phyloP scores from a whole-genome alignment of 1,140 invertebrate genomes.

The Adoxophyes honmai region DNA sequence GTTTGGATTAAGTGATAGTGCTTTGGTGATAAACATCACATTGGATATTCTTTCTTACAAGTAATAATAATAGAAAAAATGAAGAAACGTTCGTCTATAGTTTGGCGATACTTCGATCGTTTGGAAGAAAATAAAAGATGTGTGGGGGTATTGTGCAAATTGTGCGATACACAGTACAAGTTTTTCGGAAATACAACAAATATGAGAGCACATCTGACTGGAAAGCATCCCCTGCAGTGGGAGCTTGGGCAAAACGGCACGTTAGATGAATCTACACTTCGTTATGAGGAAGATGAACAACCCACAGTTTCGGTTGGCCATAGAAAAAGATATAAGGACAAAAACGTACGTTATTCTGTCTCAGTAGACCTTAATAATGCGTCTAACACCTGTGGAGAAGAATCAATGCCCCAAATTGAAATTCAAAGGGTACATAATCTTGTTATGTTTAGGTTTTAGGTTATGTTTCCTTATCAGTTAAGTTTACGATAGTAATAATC shows the following conservation, averaged over 20 bases:
- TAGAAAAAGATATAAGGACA: constrained; percentile 48
- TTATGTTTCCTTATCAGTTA: constrained; percentile 27
- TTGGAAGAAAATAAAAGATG: constrained; percentile 59
- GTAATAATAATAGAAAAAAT: constrained; percentile 38
- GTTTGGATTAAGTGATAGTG: constrained; percentile 45
- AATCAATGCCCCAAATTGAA: constrained; percentile 55
- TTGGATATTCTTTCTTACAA: too few relatives aligned
- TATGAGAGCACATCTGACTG: constrained; percentile 56
- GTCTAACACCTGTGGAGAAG: constrained; percentile 21
- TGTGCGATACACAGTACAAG: constrained; percentile 66
- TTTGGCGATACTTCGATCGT: constrained; percentile 69
- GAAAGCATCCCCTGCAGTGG: constrained; percentile 69
- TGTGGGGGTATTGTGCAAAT: constrained; percentile 64
- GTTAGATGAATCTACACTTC: constrained; percentile 45
- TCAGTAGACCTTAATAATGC: constrained; percentile 57
- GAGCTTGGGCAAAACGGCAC: constrained; percentile 57
- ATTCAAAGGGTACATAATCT: constrained; percentile 61
- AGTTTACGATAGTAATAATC: constrained; percentile 12
- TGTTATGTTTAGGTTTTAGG: constrained; percentile 34
- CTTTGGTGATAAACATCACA: too few relatives aligned
- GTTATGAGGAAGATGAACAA: constrained; percentile 44
- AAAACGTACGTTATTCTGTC: constrained; percentile 67
- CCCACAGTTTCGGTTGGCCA: constrained; percentile 33
- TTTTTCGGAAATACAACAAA: constrained; percentile 71
- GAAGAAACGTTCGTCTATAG: constrained; percentile 66